Base-by-base conservation (phyloP, 2,113 vertebrate species). In the Oryzias woworae region DNA sequence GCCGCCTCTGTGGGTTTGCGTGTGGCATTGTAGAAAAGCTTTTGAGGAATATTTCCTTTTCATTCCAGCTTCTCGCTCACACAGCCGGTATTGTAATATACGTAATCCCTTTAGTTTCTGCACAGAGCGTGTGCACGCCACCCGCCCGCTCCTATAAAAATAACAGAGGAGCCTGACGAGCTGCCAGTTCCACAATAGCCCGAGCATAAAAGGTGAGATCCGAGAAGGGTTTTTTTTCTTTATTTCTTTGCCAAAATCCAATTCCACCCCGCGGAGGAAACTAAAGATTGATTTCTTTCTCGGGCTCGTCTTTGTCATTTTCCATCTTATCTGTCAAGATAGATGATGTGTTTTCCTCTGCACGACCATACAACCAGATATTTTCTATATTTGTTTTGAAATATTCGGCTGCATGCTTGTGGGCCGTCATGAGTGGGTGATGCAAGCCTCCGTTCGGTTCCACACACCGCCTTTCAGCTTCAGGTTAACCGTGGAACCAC, bases 221-320 rank as follows among this genome's bases (percentile, higher is more conserved):
- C 41, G 36, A 14, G 3, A 62, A 49, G 43, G 47, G 43, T 71
- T 70, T 68, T 57, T 50, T 69, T 31, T 50, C 43, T 42, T 51
- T 59, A 68, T 60, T 70, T 70, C 36, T 36, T 71, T 52, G 20
- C 42, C 71, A 36, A 75, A 86, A 83, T 80, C 75, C 76, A 85
- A 78, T 86, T 81, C 51, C 26, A 53, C 65, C 71, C 56, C 14
- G 50, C 70, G 50, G 59, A 52, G 64, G 57, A 78, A 68, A 63
- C 64, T 56, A 53, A 58, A 66, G 26, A 84, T 77, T 77, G 79
- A 84, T 87, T 85, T 71, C 51, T 71, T 61, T 75, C 43, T 62
- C 53, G 0, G 58, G 26, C 57, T 68, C 65, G 66, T 52, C 56
- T 70, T 75, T 66, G 72, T 74, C 54, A 52, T 66, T 73, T 70